Evolutionary conservation across 2,888 invertebrate genomes (phyloP).

Genomic region (Aleiodes leptofemur): DNA sequence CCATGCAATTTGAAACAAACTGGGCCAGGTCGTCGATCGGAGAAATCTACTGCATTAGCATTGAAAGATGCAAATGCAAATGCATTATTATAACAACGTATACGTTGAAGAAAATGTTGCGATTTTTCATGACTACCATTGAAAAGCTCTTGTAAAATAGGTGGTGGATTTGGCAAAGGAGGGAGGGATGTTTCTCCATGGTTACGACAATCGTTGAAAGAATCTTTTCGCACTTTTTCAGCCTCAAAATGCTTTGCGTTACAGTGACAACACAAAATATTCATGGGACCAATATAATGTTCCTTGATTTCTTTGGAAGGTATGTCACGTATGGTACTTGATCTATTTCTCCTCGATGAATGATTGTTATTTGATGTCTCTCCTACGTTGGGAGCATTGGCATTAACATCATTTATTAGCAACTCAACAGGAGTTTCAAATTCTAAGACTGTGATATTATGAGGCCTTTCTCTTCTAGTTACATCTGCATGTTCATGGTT

Average conservation of each 20-base stretch:
- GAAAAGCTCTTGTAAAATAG: slow-evolving; percentile 42
- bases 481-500: no score
- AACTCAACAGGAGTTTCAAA: no score
- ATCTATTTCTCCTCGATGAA: neutral
- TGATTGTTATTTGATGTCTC: neutral
- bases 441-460: no score
- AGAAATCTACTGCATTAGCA: slow-evolving; percentile 40
- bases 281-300: slow-evolving; percentile 44
- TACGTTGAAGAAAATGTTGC: slow-evolving; percentile 43
- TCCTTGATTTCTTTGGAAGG: slow-evolving; percentile 10
- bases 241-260: slow-evolving; percentile 44
- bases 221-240: slow-evolving; percentile 41
- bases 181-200: slow-evolving; percentile 39
- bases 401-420: no score
- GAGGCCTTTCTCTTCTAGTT: no score
- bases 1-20: slow-evolving; percentile 49
- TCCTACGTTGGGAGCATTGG: neutral
- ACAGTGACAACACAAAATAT: slow-evolving; percentile 38
- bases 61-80: slow-evolving; percentile 53
- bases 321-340: slow-evolving; percentile 2
- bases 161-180: slow-evolving; percentile 44
- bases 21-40: slow-evolving; percentile 36
- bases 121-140: slow-evolving; percentile 44
- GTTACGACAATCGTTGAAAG: slow-evolving; percentile 15
- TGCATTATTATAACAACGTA: slow-evolving; percentile 45